Base-by-base conservation (phyloP, 2,113 vertebrate species). In the Paralichthys olivaceus region DNA sequence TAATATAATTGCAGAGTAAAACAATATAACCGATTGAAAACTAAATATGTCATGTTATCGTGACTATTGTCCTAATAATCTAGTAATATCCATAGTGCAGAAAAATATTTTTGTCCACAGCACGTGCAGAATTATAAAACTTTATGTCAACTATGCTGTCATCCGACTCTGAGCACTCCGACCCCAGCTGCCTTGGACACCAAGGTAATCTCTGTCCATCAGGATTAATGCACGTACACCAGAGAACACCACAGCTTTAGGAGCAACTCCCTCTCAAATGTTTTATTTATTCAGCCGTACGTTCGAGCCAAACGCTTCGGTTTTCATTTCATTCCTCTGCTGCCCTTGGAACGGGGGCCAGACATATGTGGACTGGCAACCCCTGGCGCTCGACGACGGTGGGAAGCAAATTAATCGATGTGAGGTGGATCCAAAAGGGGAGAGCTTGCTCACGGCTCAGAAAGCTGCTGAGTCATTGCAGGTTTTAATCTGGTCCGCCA, bases 391-490 rank as follows among this genome's bases (percentile, higher is more conserved):
- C 32, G 8, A 34, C 69, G 69, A 79, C 80, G 74, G 61, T 69
- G 68, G 81, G 84, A 87, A 85, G 84, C 57, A 83, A 71, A 78
- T 79, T 37, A 77, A 87, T 77, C 72, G 62, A 56, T 79, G 82
- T 75, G 61, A 84, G 68, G 59, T 84, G 72, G 79, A 76, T 79
- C 69, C 56, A 68, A 23, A 69, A 34, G 8, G 32, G 72, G 67
- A 61, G 59, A 61, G 76, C 45, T 4, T 32, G 7, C 32, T 34
- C 32, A 8, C 32, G 8, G 32, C 32, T 34, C 32, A 8, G 32
- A 34, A 79, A 54, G 56, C 37, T 1, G 43, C 79, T 83, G 90
- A 91, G 77, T 91, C 87, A 90, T 60, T 59, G 89, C 90, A 91
- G 90, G 87, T 72, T 85, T 83, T 3, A 8, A 88, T 89, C 77